Conservation (phyloP, 2,113 vertebrate genomes). For the Rhinichthys klamathensis region DNA sequence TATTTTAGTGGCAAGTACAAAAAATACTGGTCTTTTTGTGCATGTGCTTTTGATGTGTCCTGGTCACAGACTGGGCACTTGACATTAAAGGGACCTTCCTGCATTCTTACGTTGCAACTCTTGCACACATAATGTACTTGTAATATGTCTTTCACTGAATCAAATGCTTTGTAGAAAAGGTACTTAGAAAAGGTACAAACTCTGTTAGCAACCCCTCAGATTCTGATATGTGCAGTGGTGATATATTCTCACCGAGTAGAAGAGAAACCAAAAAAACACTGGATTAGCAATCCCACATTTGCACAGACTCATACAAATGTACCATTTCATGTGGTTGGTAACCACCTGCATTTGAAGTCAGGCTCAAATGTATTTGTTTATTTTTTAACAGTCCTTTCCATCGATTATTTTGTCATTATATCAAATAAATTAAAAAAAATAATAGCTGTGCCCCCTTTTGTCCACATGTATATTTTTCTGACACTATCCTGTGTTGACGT, state of each 20-base stretch:
- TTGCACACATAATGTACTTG: not conserved
- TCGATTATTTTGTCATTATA: not conserved
- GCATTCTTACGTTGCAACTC: not conserved
- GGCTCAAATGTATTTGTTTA: not conserved
- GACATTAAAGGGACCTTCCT: not conserved
- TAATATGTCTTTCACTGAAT: not conserved
- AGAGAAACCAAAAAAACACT: too few species aligned
- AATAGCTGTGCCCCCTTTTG: not conserved
- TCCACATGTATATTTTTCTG: not conserved
- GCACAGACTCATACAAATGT: too few species aligned
- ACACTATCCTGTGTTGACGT: too few species aligned
- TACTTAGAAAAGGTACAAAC: too few species aligned
- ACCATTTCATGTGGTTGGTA: not conserved
- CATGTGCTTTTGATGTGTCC: too few species aligned
- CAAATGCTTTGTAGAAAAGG: conserved; percentile 1
- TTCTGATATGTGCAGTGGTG: too few species aligned
- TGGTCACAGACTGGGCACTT: too few species aligned
- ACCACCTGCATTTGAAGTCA: not conserved
- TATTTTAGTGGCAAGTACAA: not conserved
- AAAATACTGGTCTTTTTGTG: too few species aligned
- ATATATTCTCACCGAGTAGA: too few species aligned
- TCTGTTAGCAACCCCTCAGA: too few species aligned
- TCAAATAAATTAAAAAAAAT: not conserved
- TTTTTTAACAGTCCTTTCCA: not conserved
- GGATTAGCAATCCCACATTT: too few species aligned